Conservation (phyloP, 2,797 vertebrate genomes). For the Eulemur coronatus region DNA sequence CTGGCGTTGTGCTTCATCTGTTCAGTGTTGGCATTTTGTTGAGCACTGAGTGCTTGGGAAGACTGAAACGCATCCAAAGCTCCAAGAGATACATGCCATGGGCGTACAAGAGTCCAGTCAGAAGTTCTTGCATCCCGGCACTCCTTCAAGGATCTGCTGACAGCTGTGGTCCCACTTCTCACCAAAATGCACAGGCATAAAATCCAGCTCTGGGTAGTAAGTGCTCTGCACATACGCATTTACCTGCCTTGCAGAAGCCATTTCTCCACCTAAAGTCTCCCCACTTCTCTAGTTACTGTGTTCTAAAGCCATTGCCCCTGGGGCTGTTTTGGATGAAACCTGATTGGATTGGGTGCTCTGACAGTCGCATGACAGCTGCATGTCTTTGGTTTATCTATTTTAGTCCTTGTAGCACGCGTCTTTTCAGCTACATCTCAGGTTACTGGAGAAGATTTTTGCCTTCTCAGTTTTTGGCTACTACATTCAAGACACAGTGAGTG, state of each 20-base stretch:
- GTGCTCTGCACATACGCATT: rapidly evolving
- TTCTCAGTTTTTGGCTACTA: neutral
- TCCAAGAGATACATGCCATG: rapidly evolving
- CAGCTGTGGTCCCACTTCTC: neutral
- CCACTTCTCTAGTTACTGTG: rapidly evolving
- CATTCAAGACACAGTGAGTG: neutral
- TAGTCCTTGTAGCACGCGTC: neutral
- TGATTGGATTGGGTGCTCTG: rapidly evolving
- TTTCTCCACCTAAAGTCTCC: neutral
- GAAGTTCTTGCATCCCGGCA: neutral
- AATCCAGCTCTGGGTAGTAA: neutral
- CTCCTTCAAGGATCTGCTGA: neutral
- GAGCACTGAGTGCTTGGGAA: neutral
- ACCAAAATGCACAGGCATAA: neutral
- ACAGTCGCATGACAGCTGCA: rapidly evolving
- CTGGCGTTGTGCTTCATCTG: neutral
- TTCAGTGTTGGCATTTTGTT: neutral
- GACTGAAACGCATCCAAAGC: neutral
- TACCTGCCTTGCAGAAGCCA: neutral
- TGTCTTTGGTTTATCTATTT: neutral
- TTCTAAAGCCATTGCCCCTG: neutral
- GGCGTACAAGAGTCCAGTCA: neutral
- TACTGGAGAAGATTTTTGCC: neutral
- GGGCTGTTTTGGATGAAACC: neutral
- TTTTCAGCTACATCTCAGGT: neutral